Base-by-base conservation (phyloP, 2,888 invertebrate genomes). In the Dynastes hyllus region DNA sequence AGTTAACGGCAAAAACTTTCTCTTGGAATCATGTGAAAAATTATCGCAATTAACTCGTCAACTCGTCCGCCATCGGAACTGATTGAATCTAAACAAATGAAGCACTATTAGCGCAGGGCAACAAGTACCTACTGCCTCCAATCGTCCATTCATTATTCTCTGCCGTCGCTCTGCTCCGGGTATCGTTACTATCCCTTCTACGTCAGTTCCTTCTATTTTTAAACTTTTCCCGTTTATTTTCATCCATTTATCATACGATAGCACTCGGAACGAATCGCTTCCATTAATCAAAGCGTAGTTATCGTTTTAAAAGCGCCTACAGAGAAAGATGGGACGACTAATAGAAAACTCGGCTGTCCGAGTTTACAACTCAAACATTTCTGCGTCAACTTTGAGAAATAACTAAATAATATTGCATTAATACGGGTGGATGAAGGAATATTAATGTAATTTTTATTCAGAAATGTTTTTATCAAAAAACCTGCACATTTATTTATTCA, bases 71-170 rank as follows among this genome's bases (percentile, higher is more conserved):
- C 63, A 22, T 65, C 45, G 45, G 45, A 67, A 67, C 67, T 50
- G 67, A 67, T 67, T 67, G 67, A 67, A 67, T 67, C 45, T 67
- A 67, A 67, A 67, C 67, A 45, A 67, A 67, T 67, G 67, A 16
- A 50, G 22, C 16, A 27, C 27, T 50, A 67, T 67, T 67, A 50
- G 45, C 45, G 67, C 50, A 4, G 50, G 66, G 67, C 67, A 67
- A 67, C 67, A 67, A 67, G 67, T 67, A 27, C 55, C 55, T 6
- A 22, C n/a, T 45, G 27, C 29, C 37, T 32, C 32, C 65, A 27
- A 67, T 67, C 67, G 45, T 11, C 45, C 45, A 67, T 45, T 67
- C 63, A 63, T 63, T 63, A 63, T 29, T 45, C 13, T 63, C 63
- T 6, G 32, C 13, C 29, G 9, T 45, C 22, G 32, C 63, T 11